phyloP scores from a whole-genome alignment of 1,140 invertebrate species.

The Macrotrachela quadricornifera region DNA sequence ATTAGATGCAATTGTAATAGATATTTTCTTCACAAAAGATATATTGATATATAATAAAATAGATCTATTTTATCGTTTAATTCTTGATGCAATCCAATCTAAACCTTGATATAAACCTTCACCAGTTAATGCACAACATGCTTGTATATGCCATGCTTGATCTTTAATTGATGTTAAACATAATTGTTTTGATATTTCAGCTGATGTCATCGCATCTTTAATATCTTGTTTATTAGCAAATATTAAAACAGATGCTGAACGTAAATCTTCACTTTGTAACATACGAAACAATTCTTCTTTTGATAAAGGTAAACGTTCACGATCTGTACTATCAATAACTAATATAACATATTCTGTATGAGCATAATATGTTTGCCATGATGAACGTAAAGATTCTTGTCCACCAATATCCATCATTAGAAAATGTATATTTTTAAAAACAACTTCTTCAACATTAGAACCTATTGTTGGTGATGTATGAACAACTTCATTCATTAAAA shows the following conservation, averaged over 20 bases:
- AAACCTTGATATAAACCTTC: constrained; percentile 81
- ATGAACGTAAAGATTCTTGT: constrained; percentile 71
- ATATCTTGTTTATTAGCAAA: constrained; percentile 95
- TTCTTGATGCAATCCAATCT: constrained; percentile 43
- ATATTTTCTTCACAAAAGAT: too few species aligned
- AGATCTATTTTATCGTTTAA: too few species aligned
- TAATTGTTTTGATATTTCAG: constrained; percentile 80
- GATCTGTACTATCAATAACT: constrained; percentile 85
- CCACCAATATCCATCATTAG: constrained; percentile 91
- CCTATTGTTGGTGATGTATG: constrained; percentile 94
- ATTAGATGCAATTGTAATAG: too few species aligned
- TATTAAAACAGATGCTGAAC: constrained; percentile 72
- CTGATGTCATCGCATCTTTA: constrained; percentile 80
- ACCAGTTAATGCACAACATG: constrained; percentile 85
- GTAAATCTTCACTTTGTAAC: constrained; percentile 41
- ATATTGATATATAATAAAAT: too few species aligned
- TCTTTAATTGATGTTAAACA: constrained; percentile 86
- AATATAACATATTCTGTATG: constrained; percentile 72
- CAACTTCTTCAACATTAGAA: constrained; percentile 90
- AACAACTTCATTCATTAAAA: constrained; percentile 89
- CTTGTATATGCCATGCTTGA: constrained; percentile 95
- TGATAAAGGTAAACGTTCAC: constrained; percentile 65
- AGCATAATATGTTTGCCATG: constrained; percentile 94
- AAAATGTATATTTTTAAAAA: constrained; percentile 89
- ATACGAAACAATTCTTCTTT: constrained; percentile 60